Base-by-base conservation (phyloP, 2,113 vertebrate species). In the Eira barbara region DNA sequence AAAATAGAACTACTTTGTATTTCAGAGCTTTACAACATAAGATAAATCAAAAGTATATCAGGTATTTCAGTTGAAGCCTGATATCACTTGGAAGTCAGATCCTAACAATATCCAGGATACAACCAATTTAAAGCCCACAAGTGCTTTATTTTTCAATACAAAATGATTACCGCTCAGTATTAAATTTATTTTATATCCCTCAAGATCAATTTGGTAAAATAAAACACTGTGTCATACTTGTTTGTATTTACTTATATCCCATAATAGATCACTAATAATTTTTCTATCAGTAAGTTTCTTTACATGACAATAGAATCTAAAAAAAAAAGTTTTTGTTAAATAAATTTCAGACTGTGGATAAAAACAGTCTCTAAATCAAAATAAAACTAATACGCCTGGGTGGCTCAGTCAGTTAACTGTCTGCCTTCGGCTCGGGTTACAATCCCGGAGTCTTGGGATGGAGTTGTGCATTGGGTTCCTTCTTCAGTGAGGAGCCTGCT, bases 161-260 rank as follows among this genome's bases (percentile, higher is more conserved):
- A 92, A 95, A 95, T 87, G 85, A 95, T 87, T 89, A 78, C 34
- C 6, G 79, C n/a, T 93, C 45, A 93, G 9, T 69, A 95, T 39
- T 61, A 85, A 94, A 47, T 39, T 81, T 91, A 97, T 71, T 96
- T 79, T 93, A 7, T 27, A 90, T 55, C 87, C 12, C 21, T 81
- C 49, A 80, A 18, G 31, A 89, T 84, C 42, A 81, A 57, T 80
- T 85, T 86, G 31, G 39, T 89, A 95, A 94, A 96, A 84, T 85
- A 95, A 85, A 95, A 80, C 27, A 79, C n/a, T 74, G 9, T 73
- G 73, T 89, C 15, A 83, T 18, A 80, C 20, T 84, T 79, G 34
- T 76, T n/a, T 67, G 29, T 95, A 94, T 47, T 45, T 39, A 91
- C 76, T 39, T 85, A 90, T 39, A 21, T 9, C 6, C 39, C 20